Evolutionary conservation across 2,113 vertebrate genomes (phyloP).

Genomic region (Anas platyrhynchos): DNA sequence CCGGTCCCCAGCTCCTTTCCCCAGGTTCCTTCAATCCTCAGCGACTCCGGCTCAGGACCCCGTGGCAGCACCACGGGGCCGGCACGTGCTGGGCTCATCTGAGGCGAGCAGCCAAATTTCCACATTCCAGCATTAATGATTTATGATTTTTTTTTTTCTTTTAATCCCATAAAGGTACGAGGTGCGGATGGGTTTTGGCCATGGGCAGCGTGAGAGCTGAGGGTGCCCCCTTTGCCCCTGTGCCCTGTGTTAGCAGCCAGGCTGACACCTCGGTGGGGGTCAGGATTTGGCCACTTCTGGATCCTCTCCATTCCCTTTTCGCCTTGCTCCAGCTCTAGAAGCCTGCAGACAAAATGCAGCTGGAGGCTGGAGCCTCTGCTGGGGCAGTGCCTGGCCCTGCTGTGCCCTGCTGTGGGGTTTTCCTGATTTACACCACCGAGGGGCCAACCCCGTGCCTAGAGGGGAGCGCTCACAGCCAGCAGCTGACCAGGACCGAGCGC

Average conservation of each 20-base stretch:
- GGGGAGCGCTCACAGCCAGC: accelerated
- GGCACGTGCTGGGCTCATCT: no score
- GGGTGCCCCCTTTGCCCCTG: accelerated
- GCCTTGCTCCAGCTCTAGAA: neutral
- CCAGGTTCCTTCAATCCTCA: neutral
- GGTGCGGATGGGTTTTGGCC: neutral
- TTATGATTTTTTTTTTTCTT: neutral
- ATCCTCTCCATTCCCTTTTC: neutral
- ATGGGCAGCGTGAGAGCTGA: no score
- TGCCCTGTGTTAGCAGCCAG: accelerated
- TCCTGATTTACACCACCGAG: accelerated
- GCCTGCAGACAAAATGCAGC: neutral
- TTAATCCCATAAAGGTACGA: neutral
- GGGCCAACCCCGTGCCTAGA: neutral
- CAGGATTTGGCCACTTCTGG: neutral
- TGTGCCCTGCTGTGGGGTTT: accelerated
- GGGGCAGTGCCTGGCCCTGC: neutral
- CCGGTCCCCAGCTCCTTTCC: neutral
- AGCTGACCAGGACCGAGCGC: accelerated
- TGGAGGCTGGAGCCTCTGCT: neutral
- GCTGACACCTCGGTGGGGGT: neutral
- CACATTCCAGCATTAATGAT: accelerated
- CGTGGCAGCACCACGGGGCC: no score
- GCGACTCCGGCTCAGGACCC: no score
- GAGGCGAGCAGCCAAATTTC: accelerated